Evolutionary conservation across 2,797 vertebrate genomes (phyloP).

Genomic region (Diceros bicornis): DNA sequence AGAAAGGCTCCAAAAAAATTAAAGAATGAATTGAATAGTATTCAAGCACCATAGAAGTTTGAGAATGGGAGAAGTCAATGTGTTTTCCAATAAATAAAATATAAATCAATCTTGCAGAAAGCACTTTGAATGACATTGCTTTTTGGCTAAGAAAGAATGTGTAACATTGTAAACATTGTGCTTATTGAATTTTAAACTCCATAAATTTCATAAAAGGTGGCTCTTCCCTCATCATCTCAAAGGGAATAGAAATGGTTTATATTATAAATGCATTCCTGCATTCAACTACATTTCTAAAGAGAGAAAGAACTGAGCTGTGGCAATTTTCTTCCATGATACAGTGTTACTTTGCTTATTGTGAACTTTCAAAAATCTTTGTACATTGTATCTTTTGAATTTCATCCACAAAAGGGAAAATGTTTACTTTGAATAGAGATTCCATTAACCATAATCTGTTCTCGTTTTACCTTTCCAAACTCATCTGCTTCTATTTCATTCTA

Average conservation of each 20-base stretch:
- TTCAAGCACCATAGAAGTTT: conserved; percentile 48
- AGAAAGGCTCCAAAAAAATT: not conserved
- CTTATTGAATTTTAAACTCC: conserved; percentile 78
- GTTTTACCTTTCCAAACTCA: conserved; percentile 47
- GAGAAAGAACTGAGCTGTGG: conserved; percentile 55
- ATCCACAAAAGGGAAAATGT: conserved; percentile 70
- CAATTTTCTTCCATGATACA: conserved; percentile 68
- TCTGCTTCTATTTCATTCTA: conserved; percentile 23
- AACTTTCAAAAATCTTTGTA: conserved; percentile 72
- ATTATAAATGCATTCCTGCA: conserved; percentile 70
- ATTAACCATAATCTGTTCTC: conserved; percentile 70
- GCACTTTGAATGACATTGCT: conserved; percentile 54
- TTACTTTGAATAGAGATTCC: conserved; percentile 76
- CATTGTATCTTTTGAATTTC: conserved; percentile 70
- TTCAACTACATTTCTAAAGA: conserved; percentile 75
- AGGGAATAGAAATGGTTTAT: conserved; percentile 72
- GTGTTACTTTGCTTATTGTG: conserved; percentile 63
- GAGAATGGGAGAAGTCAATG: conserved; percentile 27
- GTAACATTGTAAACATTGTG: conserved; percentile 56
- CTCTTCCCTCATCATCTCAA: conserved; percentile 54
- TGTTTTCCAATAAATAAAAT: conserved; percentile 80
- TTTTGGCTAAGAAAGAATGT: conserved; percentile 64
- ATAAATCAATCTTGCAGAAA: conserved; percentile 61
- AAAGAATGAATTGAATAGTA: conserved; percentile 41
- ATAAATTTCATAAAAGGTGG: conserved; percentile 75